Percentiles rank a stretch among this genome's conserved stretches.
Evolutionary conservation across 1,140 invertebrate species (phyloP).

Genomic region (Luehdorfia chinensis): DNA sequence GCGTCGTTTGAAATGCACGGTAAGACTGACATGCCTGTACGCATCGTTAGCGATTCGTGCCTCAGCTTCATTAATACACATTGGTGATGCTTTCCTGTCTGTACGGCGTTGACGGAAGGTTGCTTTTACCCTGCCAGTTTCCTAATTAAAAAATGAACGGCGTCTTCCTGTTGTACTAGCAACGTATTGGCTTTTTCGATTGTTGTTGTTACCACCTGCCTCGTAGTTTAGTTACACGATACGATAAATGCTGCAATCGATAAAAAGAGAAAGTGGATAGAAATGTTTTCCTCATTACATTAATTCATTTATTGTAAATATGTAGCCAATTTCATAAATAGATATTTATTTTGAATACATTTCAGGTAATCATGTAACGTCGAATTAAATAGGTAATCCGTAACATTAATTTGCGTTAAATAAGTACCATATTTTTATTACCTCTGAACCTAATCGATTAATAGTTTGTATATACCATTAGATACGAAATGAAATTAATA

Average conservation of each 20-base stretch:
- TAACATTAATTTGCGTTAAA: too few relatives aligned
- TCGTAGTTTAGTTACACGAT: too few relatives aligned
- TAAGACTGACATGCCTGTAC: conserved; percentile 48
- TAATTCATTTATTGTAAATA: neutral
- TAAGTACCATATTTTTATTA: too few relatives aligned
- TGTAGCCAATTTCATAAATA: too few relatives aligned
- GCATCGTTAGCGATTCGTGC: conserved; percentile 44
- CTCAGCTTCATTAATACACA: conserved; percentile 65
- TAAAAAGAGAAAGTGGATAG: neutral
- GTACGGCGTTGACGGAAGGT: conserved; percentile 61
- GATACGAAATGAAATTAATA: too few relatives aligned
- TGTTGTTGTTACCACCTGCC: conserved; percentile 13
- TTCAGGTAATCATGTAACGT: too few relatives aligned
- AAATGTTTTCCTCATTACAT: neutral
- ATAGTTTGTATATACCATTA: too few relatives aligned
- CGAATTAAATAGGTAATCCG: too few relatives aligned
- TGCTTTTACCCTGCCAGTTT: conserved; percentile 68
- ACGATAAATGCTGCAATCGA: neutral
- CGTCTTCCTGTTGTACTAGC: conserved; percentile 43
- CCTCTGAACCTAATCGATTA: too few relatives aligned
- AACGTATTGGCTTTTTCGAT: conserved; percentile 19
- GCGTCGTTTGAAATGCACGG: conserved; percentile 51
- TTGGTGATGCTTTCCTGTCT: conserved; percentile 62
- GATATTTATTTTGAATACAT: too few relatives aligned
- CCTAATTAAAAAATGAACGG: conserved; percentile 65